Evolutionary conservation across 2,888 invertebrate species (phyloP).

Genomic region (Lithophane socia): DNA sequence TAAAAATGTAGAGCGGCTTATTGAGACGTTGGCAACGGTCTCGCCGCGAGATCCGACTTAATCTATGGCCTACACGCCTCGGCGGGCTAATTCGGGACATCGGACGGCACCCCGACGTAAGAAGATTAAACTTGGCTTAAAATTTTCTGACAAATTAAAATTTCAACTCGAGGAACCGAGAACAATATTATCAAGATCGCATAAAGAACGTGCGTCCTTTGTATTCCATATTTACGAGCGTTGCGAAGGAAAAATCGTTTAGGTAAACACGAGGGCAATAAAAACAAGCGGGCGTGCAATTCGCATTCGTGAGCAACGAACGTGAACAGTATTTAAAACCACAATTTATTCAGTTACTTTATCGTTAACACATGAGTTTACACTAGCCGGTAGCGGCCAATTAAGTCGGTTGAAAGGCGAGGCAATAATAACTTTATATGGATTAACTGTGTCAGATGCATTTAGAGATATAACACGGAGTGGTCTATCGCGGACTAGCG

Average conservation of each 20-base stretch:
- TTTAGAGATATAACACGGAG: constrained; percentile 80
- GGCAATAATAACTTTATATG: constrained; percentile 87
- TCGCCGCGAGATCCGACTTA: constrained; percentile 79
- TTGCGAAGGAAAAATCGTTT: constrained; percentile 82
- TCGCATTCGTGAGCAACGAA: constrained; percentile 78
- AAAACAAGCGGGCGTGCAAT: constrained; percentile 79
- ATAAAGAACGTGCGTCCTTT: constrained; percentile 80
- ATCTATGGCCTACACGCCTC: constrained; percentile 81
- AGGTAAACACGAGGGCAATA: constrained; percentile 81
- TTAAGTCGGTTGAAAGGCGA: constrained; percentile 85
- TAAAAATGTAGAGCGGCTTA: constrained; percentile 88
- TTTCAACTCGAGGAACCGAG: constrained; percentile 77
- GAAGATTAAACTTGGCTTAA: constrained; percentile 77
- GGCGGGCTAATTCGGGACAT: constrained; percentile 79
- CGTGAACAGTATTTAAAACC: constrained; percentile 80
- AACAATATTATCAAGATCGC: constrained; percentile 83
- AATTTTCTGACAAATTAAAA: constrained; percentile 82
- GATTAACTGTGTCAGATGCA: constrained; percentile 87
- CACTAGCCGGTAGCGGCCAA: constrained; percentile 84
- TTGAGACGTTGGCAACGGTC: constrained; percentile 88
- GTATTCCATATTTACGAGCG: constrained; percentile 81
- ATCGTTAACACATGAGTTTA: constrained; percentile 84
- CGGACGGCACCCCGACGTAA: constrained; percentile 70
- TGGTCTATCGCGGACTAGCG: constrained; percentile 79
- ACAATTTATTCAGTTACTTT: constrained; percentile 84